Evolutionary conservation across 2,113 vertebrate genomes (phyloP).

Genomic region (Anguilla japonica): DNA sequence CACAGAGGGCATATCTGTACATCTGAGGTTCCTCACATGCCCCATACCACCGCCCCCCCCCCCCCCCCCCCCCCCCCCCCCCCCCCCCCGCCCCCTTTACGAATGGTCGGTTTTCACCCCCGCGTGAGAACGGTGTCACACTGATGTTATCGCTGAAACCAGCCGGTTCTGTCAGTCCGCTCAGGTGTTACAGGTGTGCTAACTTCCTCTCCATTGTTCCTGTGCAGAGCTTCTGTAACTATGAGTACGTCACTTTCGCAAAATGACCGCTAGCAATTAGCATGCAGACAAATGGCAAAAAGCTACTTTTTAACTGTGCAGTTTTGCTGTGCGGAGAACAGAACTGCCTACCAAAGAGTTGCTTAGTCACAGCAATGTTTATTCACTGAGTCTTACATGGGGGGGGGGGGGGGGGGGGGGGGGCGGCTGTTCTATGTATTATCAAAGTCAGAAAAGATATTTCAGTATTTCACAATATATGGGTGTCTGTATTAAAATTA

Average conservation of each 20-base stretch:
- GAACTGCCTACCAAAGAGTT: neutral
- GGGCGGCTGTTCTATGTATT: no score
- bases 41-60: neutral
- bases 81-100: no score
- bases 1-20: neutral
- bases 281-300: neutral
- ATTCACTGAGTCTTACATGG: neutral
- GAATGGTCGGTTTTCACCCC: neutral
- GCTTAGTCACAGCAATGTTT: neutral
- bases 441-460: no score
- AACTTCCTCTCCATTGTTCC: neutral
- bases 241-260: neutral
- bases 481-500: no score
- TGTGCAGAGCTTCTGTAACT: neutral
- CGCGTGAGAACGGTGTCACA: neutral
- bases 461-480: no score
- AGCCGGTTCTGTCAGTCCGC: neutral
- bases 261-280: neutral
- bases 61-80: neutral
- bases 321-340: neutral
- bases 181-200: neutral
- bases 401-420: no score
- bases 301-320: neutral
- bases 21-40: neutral
- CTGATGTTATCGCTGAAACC: neutral